Evolutionary conservation across 64 coral and sea anemone species (phyloP).

Genomic region (Acropora tenuis): DNA sequence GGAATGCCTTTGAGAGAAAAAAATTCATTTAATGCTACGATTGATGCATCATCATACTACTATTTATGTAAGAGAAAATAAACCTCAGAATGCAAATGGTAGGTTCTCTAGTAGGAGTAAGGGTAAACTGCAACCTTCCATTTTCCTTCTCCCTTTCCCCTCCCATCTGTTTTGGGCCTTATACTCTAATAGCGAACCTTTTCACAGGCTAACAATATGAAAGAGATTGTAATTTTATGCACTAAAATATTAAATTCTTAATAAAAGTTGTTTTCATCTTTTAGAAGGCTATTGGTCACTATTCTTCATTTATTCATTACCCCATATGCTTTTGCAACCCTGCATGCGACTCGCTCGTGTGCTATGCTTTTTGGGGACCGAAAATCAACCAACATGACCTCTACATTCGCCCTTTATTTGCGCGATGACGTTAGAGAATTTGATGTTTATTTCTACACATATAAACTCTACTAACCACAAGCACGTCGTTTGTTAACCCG

Average conservation of each 20-base stretch:
- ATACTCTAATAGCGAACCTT: background rate
- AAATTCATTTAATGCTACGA: background rate
- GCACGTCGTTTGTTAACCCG: background rate
- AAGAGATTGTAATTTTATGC: conserved; percentile 32
- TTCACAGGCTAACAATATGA: conserved; percentile 47
- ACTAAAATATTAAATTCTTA: no score
- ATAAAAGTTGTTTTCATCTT: no score
- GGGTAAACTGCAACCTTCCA: conserved; percentile 16
- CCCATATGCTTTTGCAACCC: no score
- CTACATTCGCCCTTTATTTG: no score
- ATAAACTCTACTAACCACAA: background rate
- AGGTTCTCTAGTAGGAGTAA: conserved; percentile 19
- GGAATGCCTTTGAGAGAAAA: conserved; percentile 48
- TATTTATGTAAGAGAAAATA: conserved; percentile 48
- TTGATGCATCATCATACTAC: conserved; percentile 16
- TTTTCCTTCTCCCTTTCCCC: background rate
- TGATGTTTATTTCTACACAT: background rate
- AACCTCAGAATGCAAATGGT: conserved; percentile 24
- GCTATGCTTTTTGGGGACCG: no score
- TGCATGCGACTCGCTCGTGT: no score
- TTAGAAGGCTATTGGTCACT: no score
- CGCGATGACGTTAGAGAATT: background rate
- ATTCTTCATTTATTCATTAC: no score
- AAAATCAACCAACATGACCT: no score
- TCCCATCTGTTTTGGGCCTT: background rate